Conservation (phyloP, 2,113 vertebrate species). For the Tapirus terrestris region DNA sequence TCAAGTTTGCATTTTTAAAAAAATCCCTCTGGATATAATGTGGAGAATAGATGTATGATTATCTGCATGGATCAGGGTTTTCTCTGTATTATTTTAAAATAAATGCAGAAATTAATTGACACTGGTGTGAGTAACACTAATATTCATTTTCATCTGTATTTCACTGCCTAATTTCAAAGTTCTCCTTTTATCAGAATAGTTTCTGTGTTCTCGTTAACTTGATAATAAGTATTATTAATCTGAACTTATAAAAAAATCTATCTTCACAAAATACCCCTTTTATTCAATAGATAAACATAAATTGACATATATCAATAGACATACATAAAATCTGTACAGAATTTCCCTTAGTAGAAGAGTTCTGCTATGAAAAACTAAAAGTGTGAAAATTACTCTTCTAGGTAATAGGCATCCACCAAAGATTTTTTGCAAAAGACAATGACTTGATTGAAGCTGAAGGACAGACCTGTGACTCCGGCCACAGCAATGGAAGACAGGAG, state of each 20-base stretch:
- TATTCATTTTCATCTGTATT: background rate
- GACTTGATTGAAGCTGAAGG: background rate
- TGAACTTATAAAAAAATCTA: background rate
- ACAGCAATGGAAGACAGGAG: background rate
- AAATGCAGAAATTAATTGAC: background rate
- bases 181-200: background rate
- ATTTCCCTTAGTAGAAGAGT: background rate
- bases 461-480: background rate
- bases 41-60: background rate
- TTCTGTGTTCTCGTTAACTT: background rate
- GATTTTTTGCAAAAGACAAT: background rate
- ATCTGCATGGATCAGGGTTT: background rate
- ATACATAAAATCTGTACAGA: background rate
- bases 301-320: background rate
- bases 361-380: background rate
- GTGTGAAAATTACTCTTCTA: background rate
- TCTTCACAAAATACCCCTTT: background rate
- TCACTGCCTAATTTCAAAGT: conserved; percentile 1
- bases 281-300: background rate
- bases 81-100: background rate
- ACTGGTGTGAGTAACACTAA: background rate
- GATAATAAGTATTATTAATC: background rate
- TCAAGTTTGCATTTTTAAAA: background rate
- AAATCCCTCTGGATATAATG: background rate
- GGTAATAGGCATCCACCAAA: background rate